phyloP scores from a whole-genome alignment of 1,140 invertebrate genomes.

The Drosophila sechellia region DNA sequence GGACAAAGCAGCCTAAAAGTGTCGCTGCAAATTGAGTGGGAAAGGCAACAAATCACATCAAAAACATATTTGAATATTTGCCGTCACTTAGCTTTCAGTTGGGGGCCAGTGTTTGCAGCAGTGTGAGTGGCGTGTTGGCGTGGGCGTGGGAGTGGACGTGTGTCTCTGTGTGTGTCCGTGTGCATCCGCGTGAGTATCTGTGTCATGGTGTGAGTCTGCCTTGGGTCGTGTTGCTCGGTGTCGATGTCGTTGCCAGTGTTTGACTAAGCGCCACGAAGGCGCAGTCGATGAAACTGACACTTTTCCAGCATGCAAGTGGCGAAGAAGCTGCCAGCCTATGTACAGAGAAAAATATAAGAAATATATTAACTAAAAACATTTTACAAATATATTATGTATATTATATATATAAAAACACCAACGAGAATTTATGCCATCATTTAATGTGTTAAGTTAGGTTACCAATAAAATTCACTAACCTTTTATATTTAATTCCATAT shows the following conservation, averaged over 20 bases:
- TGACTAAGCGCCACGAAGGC: constrained; percentile 61
- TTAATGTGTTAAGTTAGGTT: too few species aligned
- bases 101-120: constrained; percentile 21
- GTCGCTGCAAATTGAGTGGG: constrained; percentile 69
- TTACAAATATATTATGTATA: too few species aligned
- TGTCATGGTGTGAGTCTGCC: constrained; percentile 9
- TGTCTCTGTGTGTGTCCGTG: constrained; percentile 4
- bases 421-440: too few species aligned
- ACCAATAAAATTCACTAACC: too few species aligned
- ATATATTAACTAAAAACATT: too few species aligned
- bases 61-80: constrained; percentile 84
- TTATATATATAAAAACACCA: too few species aligned
- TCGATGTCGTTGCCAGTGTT: constrained; percentile 73
- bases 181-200: constrained; percentile 9
- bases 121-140: not conserved
- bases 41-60: constrained; percentile 80
- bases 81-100: constrained; percentile 76
- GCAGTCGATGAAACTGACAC: constrained; percentile 60
- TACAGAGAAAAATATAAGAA: not conserved
- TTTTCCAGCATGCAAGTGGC: constrained; percentile 29
- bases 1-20: constrained; percentile 61
- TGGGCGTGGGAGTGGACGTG: not conserved
- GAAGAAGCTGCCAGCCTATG: constrained; percentile 25
- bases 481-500: not conserved
- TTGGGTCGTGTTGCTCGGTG: constrained; percentile 51